Base-by-base conservation (phyloP, 2,888 invertebrate genomes). In the Harpagoxenus sublaevis region DNA sequence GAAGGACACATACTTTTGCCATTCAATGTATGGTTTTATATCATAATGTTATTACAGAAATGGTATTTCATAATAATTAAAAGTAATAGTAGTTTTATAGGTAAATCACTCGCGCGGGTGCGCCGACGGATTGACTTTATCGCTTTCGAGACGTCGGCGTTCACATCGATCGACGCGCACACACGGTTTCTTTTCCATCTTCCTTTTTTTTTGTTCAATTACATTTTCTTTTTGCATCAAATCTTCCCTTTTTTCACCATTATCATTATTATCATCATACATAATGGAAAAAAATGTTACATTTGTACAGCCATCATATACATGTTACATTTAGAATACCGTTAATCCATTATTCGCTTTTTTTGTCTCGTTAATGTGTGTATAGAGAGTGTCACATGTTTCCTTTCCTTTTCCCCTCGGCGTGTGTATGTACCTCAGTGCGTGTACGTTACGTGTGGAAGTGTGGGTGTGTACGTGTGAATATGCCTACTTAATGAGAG, bases 21-120 rank as follows among this genome's bases (percentile, higher is more conserved):
- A 94, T 94, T 94, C 94, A 94, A 94, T 94, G 93, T 94, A 94
- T 94, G 94, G 94, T 94, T 94, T 94, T 94, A 94, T 94, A 93
- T 94, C 92, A 93, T 93, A 94, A 93, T 95, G 93, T 96, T 96
- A 96, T 96, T 96, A 96, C 96, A 96, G 96, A 96, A 96, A 96
- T 96, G 96, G 96, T 96, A 96, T 96, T 96, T 96, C 95, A 96
- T 96, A 96, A 96, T 96, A 96, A 96, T 96, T 93, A 94, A 94
- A 93, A 94, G 96, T 96, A 96, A 96, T 96, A 96, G 96, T 96
- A 96, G 96, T 96, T 78, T 96, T 96, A 96, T 96, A 92, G 93
- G 91, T 96, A 96, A 96, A 93, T 94, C 93, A 93, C 94, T 93
- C 92, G 89, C 92, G 89, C 91, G 91, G 89, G 91, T 92, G 91